Percentiles rank a stretch among this genome's conserved stretches.
Evolutionary conservation across 2,888 invertebrate species (phyloP).

Genomic region (Silvanus unidentatus): DNA sequence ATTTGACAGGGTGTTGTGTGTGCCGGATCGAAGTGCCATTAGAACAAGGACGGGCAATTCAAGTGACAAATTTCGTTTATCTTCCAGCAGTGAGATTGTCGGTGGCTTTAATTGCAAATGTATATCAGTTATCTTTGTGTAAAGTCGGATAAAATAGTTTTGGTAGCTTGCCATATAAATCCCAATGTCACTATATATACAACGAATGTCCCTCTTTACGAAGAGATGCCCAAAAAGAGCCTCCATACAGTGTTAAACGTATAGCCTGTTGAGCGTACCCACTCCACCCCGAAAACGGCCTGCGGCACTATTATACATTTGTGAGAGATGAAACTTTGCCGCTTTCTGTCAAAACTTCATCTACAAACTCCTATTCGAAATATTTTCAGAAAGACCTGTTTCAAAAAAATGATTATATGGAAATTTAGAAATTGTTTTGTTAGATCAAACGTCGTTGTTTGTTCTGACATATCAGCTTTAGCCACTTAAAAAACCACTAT

Average conservation of each 20-base stretch:
- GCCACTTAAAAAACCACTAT: too few relatives aligned
- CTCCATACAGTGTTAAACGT: neutral
- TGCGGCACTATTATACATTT: slow-evolving; percentile 1
- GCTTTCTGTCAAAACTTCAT: slow-evolving; percentile 14
- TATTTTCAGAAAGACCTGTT: too few relatives aligned
- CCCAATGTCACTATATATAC: slow-evolving; percentile 10
- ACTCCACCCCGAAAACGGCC: slow-evolving; percentile 5
- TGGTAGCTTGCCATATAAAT: slow-evolving; percentile 7
- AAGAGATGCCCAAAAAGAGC: neutral
- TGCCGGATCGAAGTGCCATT: slow-evolving; percentile 7
- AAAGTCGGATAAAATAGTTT: slow-evolving; percentile 10
- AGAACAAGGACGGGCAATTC: slow-evolving; percentile 7
- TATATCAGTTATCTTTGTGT: slow-evolving; percentile 12
- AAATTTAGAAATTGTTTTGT: too few relatives aligned
- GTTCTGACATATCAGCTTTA: too few relatives aligned
- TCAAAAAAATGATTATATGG: too few relatives aligned
- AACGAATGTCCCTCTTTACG: neutral
- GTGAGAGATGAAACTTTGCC: slow-evolving; percentile 8
- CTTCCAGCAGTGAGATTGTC: slow-evolving; percentile 6
- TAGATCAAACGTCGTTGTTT: too few relatives aligned
- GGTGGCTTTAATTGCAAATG: slow-evolving; percentile 13
- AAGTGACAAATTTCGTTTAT: slow-evolving; percentile 14
- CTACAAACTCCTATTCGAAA: neutral
- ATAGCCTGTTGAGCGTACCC: slow-evolving; percentile 13
- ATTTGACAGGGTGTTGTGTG: too few relatives aligned